Conservation (phyloP, 2,888 invertebrate genomes). For the Tribolium freemani region DNA sequence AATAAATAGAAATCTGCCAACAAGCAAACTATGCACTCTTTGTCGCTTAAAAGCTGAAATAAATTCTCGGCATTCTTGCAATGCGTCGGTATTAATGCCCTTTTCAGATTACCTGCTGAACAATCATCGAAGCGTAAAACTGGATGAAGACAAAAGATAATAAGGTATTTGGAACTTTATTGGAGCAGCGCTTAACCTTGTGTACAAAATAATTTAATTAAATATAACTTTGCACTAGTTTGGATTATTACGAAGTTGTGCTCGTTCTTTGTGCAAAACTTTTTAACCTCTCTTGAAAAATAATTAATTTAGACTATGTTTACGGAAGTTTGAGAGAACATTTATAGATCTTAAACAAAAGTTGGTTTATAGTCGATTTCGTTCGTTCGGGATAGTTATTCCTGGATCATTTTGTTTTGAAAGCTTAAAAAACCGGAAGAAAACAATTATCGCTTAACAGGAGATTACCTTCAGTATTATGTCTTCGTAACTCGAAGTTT, state of each 20-base stretch:
- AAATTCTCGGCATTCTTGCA: too few relatives aligned
- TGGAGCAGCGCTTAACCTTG: background rate
- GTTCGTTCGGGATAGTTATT: background rate
- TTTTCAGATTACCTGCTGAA: too few relatives aligned
- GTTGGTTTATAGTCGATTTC: background rate
- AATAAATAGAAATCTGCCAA: too few relatives aligned
- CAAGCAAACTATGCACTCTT: too few relatives aligned
- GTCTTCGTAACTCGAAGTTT: background rate
- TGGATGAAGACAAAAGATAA: background rate
- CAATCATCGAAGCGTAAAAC: background rate
- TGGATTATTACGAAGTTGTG: background rate
- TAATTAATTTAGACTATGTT: background rate
- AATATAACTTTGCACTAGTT: background rate
- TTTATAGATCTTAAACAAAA: constrained; percentile 1
- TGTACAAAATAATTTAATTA: background rate
- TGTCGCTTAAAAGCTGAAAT: too few relatives aligned
- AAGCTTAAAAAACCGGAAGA: background rate
- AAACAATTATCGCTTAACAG: background rate
- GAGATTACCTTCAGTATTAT: background rate
- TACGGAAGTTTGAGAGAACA: background rate
- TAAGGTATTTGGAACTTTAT: background rate
- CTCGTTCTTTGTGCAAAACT: background rate
- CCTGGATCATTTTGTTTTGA: background rate
- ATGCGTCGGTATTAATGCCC: too few relatives aligned
- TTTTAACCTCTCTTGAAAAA: background rate